Percentiles rank a stretch among this genome's conserved stretches.
Evolutionary conservation across 2,797 vertebrate genomes (phyloP).

Genomic region (Acrossocheilus wenchowensis): DNA sequence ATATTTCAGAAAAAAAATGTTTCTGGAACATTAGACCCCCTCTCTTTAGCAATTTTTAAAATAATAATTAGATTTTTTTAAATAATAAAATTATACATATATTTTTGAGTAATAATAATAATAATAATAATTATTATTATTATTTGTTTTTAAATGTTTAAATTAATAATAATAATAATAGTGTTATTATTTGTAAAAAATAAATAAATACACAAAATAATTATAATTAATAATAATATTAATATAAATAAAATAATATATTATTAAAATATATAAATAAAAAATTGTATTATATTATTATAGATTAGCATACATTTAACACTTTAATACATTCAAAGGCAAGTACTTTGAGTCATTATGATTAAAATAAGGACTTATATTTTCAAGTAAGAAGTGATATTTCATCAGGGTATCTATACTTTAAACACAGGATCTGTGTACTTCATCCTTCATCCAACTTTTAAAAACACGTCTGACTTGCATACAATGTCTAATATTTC

Average conservation of each 20-base stretch:
- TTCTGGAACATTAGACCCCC: background rate
- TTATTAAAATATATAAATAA: background rate
- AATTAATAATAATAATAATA: background rate
- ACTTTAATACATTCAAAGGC: background rate
- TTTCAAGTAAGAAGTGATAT: background rate
- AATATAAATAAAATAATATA: too few relatives aligned
- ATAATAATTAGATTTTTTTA: background rate
- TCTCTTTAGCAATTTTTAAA: background rate
- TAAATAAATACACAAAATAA: background rate
- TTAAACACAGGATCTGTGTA: background rate
- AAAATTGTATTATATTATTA: background rate
- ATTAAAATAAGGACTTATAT: background rate
- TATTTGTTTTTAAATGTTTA: background rate
- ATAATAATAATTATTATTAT: background rate
- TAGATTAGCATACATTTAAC: background rate
- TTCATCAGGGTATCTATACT: background rate
- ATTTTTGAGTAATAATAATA: background rate
- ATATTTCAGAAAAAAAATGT: background rate
- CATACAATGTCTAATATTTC: conserved; percentile 5
- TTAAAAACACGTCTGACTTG: background rate
- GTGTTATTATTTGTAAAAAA: background rate
- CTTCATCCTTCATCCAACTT: background rate
- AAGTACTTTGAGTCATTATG: background rate
- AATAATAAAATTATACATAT: background rate
- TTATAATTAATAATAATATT: too few relatives aligned